These are phyloP conservation scores for Synergus itoensis DNA, from an alignment of 2,888 invertebrate genomes.

Conservation along the genomic window DNA sequence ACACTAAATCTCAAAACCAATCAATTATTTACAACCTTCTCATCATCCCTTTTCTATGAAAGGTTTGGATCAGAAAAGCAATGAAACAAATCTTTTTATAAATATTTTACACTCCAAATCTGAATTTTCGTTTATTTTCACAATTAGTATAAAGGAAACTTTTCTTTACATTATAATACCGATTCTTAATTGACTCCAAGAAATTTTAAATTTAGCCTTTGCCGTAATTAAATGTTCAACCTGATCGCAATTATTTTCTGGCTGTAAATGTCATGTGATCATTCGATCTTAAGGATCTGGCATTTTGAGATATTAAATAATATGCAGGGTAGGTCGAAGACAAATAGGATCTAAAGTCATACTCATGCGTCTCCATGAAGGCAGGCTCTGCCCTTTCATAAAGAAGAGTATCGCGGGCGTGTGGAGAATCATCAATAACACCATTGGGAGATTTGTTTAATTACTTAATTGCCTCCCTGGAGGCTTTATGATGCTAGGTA, in stretches of 20 bases:
- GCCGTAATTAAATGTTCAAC: slow-evolving; percentile 17
- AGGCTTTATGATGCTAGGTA: slow-evolving; percentile 54
- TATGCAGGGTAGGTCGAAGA: slow-evolving; percentile 8
- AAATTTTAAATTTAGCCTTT: neutral
- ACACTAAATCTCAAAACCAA: slow-evolving; percentile 56
- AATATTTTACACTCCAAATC: neutral
- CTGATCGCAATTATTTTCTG: neutral
- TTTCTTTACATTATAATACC: neutral
- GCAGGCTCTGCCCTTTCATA: slow-evolving; percentile 31
- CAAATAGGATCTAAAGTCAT: slow-evolving; percentile 24
- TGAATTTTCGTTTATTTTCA: too few species aligned
- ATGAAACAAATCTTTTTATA: neutral
- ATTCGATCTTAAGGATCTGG: slow-evolving; percentile 14
- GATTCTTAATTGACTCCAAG: neutral
- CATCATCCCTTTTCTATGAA: slow-evolving; percentile 50
- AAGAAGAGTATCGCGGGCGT: slow-evolving; percentile 52
- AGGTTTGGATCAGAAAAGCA: slow-evolving; percentile 40
- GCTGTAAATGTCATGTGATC: slow-evolving; percentile 16
- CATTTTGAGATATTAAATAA: slow-evolving; percentile 37
- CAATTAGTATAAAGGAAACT: too few species aligned
- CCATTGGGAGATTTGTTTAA: slow-evolving; percentile 73
- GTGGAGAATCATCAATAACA: slow-evolving; percentile 69
- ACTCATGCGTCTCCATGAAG: neutral
- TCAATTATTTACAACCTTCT: slow-evolving; percentile 72
- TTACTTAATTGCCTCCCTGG: slow-evolving; percentile 79